Evolutionary conservation across 2,113 vertebrate species (phyloP).

Genomic region (Protobothrops flavoviridis): DNA sequence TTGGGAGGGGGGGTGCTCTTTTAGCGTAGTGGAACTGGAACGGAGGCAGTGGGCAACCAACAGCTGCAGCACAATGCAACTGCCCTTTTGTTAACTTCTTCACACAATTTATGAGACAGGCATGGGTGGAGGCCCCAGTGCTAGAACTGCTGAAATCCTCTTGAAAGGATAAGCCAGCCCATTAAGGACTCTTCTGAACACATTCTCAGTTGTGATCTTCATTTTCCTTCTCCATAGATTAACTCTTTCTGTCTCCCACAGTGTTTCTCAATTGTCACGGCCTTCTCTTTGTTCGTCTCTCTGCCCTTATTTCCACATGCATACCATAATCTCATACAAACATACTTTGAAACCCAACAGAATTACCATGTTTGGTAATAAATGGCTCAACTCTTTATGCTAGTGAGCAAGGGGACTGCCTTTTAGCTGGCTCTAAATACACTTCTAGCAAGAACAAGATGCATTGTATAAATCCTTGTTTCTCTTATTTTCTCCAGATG

Average conservation of each 20-base stretch:
- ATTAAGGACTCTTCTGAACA: neutral
- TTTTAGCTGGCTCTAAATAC: neutral
- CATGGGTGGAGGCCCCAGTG: neutral
- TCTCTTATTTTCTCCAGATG: neutral
- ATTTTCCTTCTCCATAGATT: neutral
- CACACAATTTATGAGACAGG: neutral
- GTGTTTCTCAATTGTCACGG: neutral
- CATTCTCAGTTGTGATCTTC: neutral
- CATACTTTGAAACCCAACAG: neutral
- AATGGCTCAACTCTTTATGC: neutral
- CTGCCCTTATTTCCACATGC: neutral
- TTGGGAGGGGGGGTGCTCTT: neutral
- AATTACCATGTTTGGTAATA: slow-evolving; percentile 25
- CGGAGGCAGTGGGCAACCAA: neutral
- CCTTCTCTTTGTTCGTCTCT: neutral
- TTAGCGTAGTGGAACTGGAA: neutral
- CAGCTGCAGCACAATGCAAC: neutral
- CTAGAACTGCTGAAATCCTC: neutral
- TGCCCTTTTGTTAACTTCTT: neutral
- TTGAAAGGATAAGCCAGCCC: neutral
- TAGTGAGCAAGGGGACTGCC: neutral
- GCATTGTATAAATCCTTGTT: too few species aligned
- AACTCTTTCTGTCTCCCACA: neutral
- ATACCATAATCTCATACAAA: neutral
- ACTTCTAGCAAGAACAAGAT: neutral